Evolutionary conservation across 2,888 invertebrate genomes (phyloP), one percentile per base, ranked within the genome.

Genomic region (Alcis repandata): DNA sequence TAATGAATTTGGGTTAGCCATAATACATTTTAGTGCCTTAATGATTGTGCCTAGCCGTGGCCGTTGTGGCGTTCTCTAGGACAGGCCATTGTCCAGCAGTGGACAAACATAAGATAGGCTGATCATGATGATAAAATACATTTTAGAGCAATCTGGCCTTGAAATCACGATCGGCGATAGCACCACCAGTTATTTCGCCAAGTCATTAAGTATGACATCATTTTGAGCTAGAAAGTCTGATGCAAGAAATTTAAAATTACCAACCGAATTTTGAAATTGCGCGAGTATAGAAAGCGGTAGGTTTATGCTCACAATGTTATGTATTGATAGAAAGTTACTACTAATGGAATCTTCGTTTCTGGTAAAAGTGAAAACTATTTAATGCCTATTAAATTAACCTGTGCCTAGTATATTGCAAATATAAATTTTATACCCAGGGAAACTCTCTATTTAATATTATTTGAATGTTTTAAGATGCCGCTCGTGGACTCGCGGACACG

Each of bases 241-340:
- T 57, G 69, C 66, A 63, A 67, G 2, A 33, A 33, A 49, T 54
- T 58, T 48, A 58, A 60, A 58, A 46, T 61, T 53, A 33, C 40
- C 43, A 17, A 49, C 22, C 11, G 27, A 49, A 40, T 48, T 32
- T 51, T 36, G 11, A 51, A 43, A 51, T 36, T 49, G 10, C 27
- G 53, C 38, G 10, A 32, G 10, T 36, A 22, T 19, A 48, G 61
- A 61, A 61, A 61, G 48, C 40, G 43, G 43, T 19, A 43, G 45
- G 17, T 54, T 56, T 53, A 61, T 45, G 20, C 9, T 38, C n/a
- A n/a, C n/a, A n/a, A n/a, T n/a, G n/a, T n/a, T n/a, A n/a, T n/a
- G n/a, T 22, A 27, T 27, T 27, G 27, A 27, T 51, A 45, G 52
- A 52, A 59, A 59, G 52, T 52, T 52, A 8, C 15, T 45, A 45